Evolutionary conservation across 2,888 invertebrate genomes (phyloP).

Genomic region (Agapetus fuscipes): DNA sequence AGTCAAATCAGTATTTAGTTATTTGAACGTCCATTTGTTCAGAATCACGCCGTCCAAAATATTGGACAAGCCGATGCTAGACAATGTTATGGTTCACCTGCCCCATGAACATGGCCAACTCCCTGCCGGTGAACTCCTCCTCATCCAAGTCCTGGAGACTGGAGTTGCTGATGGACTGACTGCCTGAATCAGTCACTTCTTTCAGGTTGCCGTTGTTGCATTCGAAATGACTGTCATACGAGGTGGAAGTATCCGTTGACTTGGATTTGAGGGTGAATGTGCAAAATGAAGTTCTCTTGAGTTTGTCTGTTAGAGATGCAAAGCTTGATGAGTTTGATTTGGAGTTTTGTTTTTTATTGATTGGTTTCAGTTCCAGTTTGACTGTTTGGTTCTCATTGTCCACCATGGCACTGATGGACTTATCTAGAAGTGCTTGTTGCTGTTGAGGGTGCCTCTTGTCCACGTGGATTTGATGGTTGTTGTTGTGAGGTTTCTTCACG

Average conservation of each 20-base stretch:
- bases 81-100: slow-evolving; percentile 45
- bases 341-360: background rate
- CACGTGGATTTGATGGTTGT: slow-evolving; percentile 1
- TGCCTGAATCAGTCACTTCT: slow-evolving; percentile 32
- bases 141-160: slow-evolving; percentile 64
- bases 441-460: background rate
- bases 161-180: slow-evolving; percentile 55
- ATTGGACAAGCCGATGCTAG: background rate
- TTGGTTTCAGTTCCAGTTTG: background rate
- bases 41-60: no score
- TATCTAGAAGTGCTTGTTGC: slow-evolving; percentile 2
- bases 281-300: slow-evolving; percentile 8
- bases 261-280: slow-evolving; percentile 6
- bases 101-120: slow-evolving; percentile 60
- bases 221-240: slow-evolving; percentile 25
- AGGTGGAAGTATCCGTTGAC: background rate
- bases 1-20: no score
- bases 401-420: slow-evolving; percentile 12
- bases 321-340: background rate
- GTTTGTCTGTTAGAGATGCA: slow-evolving; percentile 6
- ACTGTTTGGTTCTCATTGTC: background rate
- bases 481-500: slow-evolving; percentile 4
- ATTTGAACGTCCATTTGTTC: no score
- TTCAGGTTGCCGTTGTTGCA: slow-evolving; percentile 25
- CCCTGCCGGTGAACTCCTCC: slow-evolving; percentile 55